Base-by-base conservation (phyloP, 2,113 vertebrate genomes). In the Syrmaticus mikado region DNA sequence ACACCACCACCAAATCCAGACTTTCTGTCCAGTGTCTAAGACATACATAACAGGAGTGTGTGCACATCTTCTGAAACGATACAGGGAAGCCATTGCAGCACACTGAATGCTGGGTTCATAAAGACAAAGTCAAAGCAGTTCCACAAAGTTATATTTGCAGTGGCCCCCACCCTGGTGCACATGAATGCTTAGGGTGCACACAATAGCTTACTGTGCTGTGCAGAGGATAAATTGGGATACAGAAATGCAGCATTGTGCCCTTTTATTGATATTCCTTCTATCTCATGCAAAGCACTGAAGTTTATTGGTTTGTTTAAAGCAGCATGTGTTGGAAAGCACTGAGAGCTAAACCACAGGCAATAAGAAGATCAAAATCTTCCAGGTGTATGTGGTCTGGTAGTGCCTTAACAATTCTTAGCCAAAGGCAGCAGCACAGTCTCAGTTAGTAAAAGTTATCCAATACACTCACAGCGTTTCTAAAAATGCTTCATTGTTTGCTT, bases 261-360 rank as follows among this genome's bases (percentile, higher is more conserved):
- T 67, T 93, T 71, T 55, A 70, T 27, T 77, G 62, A 24, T 85
- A 6, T 21, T 65, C 2, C 10, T 50, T 80, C 64, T 20, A 66
- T 9, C 4, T 6, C 12, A 46, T 70, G 17, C 19, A 75, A 80
- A 94, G 12, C 11, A 41, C 25, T 62, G 40, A 24, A 45, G 4
- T 52, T 89, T 41, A 41, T 50, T 65, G 6, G 13, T 75, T 90
- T 75, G 38, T 80, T 88, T 73, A 73, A 60, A 95, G 45, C 64
- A 36, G 55, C 48, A 41, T 71, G 50, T 78, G 34, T 88, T 40
- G 65, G 55, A 27, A 86, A 76, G 34, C 32, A 68, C 34, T 68
- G 61, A 78, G 14, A 64, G 38, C 7, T 82, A 81, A 95, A 83
- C 11, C 43, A 88, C 38, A 57, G n/a, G 32, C 32, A 76, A 79